Percentiles rank a stretch among this genome's conserved stretches.
phyloP scores from a whole-genome alignment of 1,140 invertebrate genomes.

The Drosophila triauraria region DNA sequence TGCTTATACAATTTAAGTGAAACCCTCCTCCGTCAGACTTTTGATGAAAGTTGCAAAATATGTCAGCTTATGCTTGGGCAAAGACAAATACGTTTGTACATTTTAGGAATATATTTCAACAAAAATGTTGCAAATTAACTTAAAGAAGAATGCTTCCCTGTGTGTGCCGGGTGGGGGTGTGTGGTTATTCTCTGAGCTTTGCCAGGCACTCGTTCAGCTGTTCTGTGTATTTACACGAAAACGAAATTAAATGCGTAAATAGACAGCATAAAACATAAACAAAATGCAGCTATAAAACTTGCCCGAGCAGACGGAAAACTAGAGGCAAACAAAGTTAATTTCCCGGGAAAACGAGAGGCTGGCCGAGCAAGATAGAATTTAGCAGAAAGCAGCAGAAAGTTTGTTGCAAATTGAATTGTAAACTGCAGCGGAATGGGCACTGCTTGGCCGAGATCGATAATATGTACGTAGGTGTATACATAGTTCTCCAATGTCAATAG shows the following conservation, averaged over 20 bases:
- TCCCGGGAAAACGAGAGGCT: constrained; percentile 26
- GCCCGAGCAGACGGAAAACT: constrained; percentile 26
- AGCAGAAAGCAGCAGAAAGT: constrained; percentile 29
- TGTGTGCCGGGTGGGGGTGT: constrained; percentile 6
- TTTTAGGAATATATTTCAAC: neutral
- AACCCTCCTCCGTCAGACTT: too few relatives aligned
- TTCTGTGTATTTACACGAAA: constrained; percentile 74
- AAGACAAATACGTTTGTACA: constrained; percentile 1
- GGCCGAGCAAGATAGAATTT: constrained; percentile 22
- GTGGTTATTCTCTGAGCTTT: constrained; percentile 33
- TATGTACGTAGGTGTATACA: constrained; percentile 17
- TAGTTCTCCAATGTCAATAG: constrained; percentile 67
- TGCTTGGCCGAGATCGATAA: constrained; percentile 52
- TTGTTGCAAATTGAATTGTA: constrained; percentile 37
- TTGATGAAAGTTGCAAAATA: constrained; percentile 1
- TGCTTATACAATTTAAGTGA: neutral
- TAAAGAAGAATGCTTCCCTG: constrained; percentile 3
- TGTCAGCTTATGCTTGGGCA: neutral
- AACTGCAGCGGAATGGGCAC: constrained; percentile 5
- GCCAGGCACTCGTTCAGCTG: constrained; percentile 34
- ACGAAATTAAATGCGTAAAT: constrained; percentile 70
- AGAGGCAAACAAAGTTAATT: constrained; percentile 25
- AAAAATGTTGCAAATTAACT: constrained; percentile 23
- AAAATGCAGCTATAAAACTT: constrained; percentile 61
- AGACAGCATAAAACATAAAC: constrained; percentile 73